Evolutionary conservation across 64 coral and sea anemone species (phyloP), one percentile per base, ranked within the genome.

Genomic region (Actinia tenebrosa): DNA sequence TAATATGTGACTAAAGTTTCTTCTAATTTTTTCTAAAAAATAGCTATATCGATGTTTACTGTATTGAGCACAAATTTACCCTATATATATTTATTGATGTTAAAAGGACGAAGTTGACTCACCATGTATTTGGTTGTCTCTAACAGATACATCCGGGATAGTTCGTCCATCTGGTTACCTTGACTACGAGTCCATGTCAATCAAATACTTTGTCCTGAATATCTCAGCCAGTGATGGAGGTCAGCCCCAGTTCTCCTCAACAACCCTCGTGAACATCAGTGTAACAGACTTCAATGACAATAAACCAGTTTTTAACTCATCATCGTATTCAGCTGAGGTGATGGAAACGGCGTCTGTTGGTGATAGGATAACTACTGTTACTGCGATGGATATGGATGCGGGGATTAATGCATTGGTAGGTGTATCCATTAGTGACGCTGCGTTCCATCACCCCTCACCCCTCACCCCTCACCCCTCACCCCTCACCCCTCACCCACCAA

Each of bases 201-300:
- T 87, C 13, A 98, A 93, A 53, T 89, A 91, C 56, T 98, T 91
- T 56, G 52, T 98, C 17, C 87, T 98, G 4, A 98, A 98, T 84
- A 89, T 98, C 60, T 98, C 95, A 15, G 95, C 89, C 54, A 91
- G 80, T 30, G 95, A 98, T 71, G 42, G 52, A 22, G 95, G 92
- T 69, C 71, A 61, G 53, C 91, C 95, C 0, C 54, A 80, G 43
- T 84, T 91, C n/a, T 89, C 89, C 19, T 89, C 92, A 0, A 91
- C 71, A 25, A 56, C 83, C 44, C 53, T 71, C 44, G 69, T 98
- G 6, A 94, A 93, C 47, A 84, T 98, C 45, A 91, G 86, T 64
- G 91, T 98, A 5, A 98, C 92, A 16, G 95, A 98, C 58, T 98
- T 93, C 46, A 98, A 98, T 91, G 95, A 98, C 44, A 98, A 98